These are phyloP conservation scores for Trididemnum clinides DNA, from an alignment of 23 tunicate species.

Conservation along the genomic window DNA sequence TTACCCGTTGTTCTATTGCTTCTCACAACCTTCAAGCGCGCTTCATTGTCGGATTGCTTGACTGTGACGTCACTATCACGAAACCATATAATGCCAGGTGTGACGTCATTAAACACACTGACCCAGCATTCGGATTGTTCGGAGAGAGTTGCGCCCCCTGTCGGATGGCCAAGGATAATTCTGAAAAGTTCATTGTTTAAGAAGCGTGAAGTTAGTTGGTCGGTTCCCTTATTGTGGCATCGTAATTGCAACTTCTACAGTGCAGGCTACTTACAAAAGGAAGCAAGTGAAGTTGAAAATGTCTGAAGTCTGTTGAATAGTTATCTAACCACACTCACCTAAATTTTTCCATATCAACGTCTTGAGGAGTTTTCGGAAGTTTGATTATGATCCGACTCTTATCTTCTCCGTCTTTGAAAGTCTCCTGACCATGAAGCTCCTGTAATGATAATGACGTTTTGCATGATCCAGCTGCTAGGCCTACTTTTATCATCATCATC, in stretches of 20 bases:
- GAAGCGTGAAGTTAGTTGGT: too few species aligned
- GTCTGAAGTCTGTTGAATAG: too few species aligned
- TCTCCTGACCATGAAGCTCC: slow-evolving; percentile 87
- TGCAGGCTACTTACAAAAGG: too few species aligned
- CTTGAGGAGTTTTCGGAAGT: slow-evolving; percentile 68
- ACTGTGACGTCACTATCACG: slow-evolving; percentile 31
- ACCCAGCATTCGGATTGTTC: slow-evolving; percentile 73
- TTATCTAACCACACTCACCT: slow-evolving; percentile 25
- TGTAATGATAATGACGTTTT: too few species aligned
- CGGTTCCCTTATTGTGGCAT: too few species aligned
- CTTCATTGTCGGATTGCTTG: slow-evolving; percentile 76
- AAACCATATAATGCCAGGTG: slow-evolving; percentile 56
- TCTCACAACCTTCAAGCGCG: slow-evolving; percentile 54
- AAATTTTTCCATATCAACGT: slow-evolving; percentile 58
- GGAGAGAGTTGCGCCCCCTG: slow-evolving; percentile 79
- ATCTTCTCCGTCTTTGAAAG: slow-evolving; percentile 88
- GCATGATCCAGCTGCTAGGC: too few species aligned
- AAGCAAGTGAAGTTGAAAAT: too few species aligned
- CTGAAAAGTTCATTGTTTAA: too few species aligned
- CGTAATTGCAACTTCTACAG: too few species aligned
- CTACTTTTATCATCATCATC: too few species aligned
- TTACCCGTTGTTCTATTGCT: slow-evolving; percentile 63
- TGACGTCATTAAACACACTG: slow-evolving; percentile 78
- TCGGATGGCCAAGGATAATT: slow-evolving; percentile 73
- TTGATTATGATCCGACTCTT: slow-evolving; percentile 80